Evolutionary conservation across 2,113 vertebrate species (phyloP).

Genomic region (Trematocara variabile): DNA sequence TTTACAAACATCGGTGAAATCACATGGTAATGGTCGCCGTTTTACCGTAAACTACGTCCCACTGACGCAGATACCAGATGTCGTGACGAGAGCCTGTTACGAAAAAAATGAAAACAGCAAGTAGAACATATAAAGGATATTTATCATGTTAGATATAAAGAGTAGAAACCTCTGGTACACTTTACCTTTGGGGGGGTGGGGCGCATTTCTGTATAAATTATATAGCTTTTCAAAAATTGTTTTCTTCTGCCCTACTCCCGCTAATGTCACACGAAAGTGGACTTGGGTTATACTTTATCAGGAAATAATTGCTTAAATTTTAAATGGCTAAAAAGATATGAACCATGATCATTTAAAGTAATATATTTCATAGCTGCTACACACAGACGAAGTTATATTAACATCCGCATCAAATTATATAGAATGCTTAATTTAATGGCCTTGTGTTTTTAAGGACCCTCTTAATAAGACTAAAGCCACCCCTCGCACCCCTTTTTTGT

Average conservation of each 20-base stretch:
- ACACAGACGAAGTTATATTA: not conserved
- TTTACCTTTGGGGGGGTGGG: not conserved
- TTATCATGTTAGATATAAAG: not conserved
- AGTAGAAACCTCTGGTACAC: not conserved
- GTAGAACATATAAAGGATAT: not conserved
- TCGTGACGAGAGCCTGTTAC: not conserved
- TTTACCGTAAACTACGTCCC: constrained; percentile 64
- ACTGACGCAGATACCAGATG: constrained; percentile 47
- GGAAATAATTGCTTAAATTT: not conserved
- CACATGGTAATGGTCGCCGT: constrained; percentile 64
- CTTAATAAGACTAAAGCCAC: not conserved
- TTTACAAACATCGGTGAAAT: constrained; percentile 80
- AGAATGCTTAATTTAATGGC: not conserved
- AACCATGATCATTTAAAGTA: not conserved
- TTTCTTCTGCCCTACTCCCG: not conserved
- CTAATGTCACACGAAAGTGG: not conserved
- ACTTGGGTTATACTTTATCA: not conserved
- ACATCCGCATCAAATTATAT: not conserved
- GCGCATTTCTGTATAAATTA: not conserved
- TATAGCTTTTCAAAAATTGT: not conserved
- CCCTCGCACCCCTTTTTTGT: not conserved
- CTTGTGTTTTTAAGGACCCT: not conserved
- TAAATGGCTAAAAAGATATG: not conserved
- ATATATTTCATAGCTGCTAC: not conserved
- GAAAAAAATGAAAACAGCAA: not conserved